Evolutionary conservation across 2,797 vertebrate genomes (phyloP).

Genomic region (Syndactyla subalaris): DNA sequence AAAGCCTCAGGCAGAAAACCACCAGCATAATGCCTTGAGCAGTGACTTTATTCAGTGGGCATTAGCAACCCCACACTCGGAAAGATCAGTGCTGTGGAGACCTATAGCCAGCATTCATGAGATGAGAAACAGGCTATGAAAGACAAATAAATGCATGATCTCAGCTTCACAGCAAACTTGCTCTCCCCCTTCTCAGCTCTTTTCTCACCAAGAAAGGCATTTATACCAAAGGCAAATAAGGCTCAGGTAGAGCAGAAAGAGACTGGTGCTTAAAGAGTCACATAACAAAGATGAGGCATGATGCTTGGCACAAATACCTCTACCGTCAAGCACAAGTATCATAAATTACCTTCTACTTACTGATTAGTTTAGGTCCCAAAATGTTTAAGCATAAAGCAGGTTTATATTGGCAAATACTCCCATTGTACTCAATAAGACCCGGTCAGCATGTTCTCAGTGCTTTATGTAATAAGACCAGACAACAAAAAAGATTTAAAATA

Average conservation of each 20-base stretch:
- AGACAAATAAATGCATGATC: neutral
- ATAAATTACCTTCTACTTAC: neutral
- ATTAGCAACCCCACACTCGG: neutral
- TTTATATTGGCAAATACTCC: neutral
- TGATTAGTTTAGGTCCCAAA: neutral
- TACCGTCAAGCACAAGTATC: neutral
- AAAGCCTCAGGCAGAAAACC: neutral
- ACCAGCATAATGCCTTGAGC: accelerated
- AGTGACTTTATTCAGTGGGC: accelerated
- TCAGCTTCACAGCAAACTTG: neutral
- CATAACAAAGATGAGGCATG: neutral
- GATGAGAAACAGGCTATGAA: neutral
- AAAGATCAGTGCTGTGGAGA: neutral
- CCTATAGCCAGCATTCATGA: neutral
- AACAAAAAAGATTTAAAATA: neutral
- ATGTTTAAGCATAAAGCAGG: neutral
- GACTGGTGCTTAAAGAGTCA: neutral
- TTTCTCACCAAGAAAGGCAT: neutral
- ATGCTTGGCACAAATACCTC: neutral
- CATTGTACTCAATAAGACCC: neutral
- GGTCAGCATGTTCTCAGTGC: neutral
- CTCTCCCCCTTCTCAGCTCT: neutral
- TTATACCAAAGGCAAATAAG: neutral
- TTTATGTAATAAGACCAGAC: neutral
- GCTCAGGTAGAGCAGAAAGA: neutral